These are phyloP conservation scores for Bombylius major DNA, from an alignment of 2,888 invertebrate species.

Conservation along the genomic window DNA sequence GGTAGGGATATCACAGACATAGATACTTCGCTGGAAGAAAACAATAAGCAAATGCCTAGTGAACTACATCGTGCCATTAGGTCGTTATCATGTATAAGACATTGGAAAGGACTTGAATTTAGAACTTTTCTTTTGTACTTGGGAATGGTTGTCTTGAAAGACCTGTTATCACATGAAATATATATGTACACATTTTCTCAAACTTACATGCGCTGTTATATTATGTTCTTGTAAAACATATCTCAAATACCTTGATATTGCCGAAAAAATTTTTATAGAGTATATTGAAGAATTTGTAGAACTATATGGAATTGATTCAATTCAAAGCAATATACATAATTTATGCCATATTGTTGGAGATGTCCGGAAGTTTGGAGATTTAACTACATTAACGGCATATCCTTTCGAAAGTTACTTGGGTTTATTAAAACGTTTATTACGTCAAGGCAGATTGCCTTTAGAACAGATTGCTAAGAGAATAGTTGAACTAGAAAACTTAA, in stretches of 20 bases:
- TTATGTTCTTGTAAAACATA: constrained; percentile 2
- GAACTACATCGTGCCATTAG: constrained; percentile 15
- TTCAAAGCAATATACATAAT: constrained; percentile 29
- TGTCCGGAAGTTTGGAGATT: constrained; percentile 20
- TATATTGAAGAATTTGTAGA: constrained; percentile 17
- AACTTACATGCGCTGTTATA: constrained; percentile 6
- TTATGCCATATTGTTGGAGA: constrained; percentile 27
- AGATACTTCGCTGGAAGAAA: constrained; percentile 3
- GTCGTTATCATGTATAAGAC: constrained; percentile 12
- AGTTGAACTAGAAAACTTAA: constrained; percentile 8
- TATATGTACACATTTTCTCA: too few species aligned
- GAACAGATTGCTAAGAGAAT: constrained; percentile 17
- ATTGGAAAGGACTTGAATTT: constrained; percentile 17
- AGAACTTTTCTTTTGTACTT: constrained; percentile 17
- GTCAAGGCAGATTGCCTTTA: constrained; percentile 15
- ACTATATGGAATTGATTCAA: constrained; percentile 23
- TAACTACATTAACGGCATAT: constrained; percentile 25
- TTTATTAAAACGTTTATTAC: constrained; percentile 16
- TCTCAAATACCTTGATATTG: constrained; percentile 12
- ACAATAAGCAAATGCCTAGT: constrained; percentile 11
- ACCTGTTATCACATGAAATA: constrained; percentile 9
- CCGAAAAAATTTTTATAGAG: constrained; percentile 13
- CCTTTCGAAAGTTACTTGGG: constrained; percentile 26
- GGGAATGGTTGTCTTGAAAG: constrained; percentile 15
- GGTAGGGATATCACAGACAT: background rate